Evolutionary conservation across 1,140 invertebrate species (phyloP), one percentile per base, ranked within the genome.

Genomic region (Ooceraea biroi): DNA sequence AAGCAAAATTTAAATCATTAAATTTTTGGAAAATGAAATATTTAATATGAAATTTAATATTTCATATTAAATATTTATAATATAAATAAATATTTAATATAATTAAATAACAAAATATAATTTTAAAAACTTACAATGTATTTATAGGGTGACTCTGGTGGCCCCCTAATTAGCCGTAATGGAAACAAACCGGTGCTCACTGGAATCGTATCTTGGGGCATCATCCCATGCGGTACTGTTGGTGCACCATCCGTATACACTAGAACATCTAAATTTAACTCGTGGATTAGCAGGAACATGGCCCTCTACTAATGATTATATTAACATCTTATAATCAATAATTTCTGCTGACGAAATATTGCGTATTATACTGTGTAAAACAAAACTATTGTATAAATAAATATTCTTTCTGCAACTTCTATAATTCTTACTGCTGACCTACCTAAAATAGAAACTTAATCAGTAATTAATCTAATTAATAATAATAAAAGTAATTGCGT

Each of bases 191-290:
- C n/a, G 10, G 0, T 36, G 0, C 48, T 69, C 12, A 69, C 3
- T 30, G 63, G 97, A 25, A 93, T 97, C n/a, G 97, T 97, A 0
- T 97, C 97, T 1, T 97, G 97, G 96, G 97, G 97, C 14, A 93
- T 96, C 44, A 94, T 96, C 55, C 97, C 97, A 83, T 97, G 97
- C 87, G 96, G 96, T 3, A 86, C 92, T 25, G 92, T 91, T 85
- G 95, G 95, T 19, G 93, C 95, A 0, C 97, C 97, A 0, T 96
- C 97, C 0, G 95, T 97, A 0, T 97, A 96, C 91, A 96, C 97
- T 0, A 95, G 95, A 86, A 96, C 97, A 1, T 95, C 96, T 0
- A 90, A 95, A 17, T 96, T 96, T 88, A 76, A 95, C 25, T 92
- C 95, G 22, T 95, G 94, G 93, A 94, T 92, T 58, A 1, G 7